A percentile compares a stretch with the other conserved stretches of the same genome.
Conservation (phyloP, 2,113 vertebrate genomes). For the Malurus elegans region DNA sequence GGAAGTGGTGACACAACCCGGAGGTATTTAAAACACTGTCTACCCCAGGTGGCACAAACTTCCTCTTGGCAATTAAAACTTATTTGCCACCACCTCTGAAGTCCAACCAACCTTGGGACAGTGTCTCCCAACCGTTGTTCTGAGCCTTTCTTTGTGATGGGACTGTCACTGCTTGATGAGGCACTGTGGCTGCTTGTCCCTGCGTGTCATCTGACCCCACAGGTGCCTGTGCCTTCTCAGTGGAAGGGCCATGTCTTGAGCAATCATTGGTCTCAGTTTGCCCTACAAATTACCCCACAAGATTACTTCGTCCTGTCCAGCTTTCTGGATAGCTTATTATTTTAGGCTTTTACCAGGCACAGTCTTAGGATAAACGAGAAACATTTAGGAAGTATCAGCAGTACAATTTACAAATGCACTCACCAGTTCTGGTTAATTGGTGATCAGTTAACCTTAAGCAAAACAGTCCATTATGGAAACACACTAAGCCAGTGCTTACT, state of each 20-base stretch:
- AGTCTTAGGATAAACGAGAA: neutral
- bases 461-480: neutral
- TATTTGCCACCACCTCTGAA: neutral
- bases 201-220: neutral
- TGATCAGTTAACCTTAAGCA: constrained; percentile 5
- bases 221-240: neutral
- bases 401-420: neutral
- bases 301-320: neutral
- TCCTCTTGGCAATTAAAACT: neutral
- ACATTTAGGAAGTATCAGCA: neutral
- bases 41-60: neutral
- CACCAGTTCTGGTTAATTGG: neutral
- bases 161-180: neutral
- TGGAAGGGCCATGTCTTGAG: neutral
- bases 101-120: neutral
- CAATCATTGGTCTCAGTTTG: neutral
- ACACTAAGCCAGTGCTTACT: neutral
- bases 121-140: neutral
- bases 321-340: neutral
- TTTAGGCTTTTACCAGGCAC: neutral
- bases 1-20: neutral
- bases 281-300: neutral
- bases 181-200: neutral
- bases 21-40: neutral
- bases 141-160: neutral